Evolutionary conservation across 2,797 vertebrate species (phyloP).

Genomic region (Hyperoplus lanceolatus): DNA sequence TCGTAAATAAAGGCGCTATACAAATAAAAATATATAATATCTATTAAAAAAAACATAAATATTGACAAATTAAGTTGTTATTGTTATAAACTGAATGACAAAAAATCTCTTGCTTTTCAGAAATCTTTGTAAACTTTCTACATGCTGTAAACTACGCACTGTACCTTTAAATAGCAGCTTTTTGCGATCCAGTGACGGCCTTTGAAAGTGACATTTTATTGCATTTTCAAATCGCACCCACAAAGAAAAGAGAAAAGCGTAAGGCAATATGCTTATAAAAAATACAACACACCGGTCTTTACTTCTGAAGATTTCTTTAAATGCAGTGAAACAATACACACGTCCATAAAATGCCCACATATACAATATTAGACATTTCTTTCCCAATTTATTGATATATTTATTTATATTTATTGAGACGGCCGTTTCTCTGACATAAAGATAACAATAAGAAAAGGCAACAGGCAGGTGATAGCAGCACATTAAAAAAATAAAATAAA

Average conservation of each 20-base stretch:
- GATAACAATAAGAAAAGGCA: conserved; percentile 74
- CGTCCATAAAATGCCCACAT: conserved; percentile 54
- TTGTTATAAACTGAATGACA: not conserved
- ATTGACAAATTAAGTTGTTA: not conserved
- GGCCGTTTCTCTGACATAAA: conserved; percentile 49
- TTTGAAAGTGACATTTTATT: conserved; percentile 64
- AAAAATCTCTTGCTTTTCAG: not conserved
- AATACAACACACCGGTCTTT: conserved; percentile 65
- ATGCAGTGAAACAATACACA: conserved; percentile 51
- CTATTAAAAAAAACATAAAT: not conserved
- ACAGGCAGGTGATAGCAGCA: conserved; percentile 84
- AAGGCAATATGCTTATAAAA: conserved; percentile 62
- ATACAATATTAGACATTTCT: conserved; percentile 49
- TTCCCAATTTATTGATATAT: conserved; percentile 44
- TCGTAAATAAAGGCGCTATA: no score
- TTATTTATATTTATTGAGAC: conserved; percentile 6
- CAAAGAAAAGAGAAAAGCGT: conserved; percentile 30
- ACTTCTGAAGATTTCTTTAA: conserved; percentile 37
- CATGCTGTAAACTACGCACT: not conserved
- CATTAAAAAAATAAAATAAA: conserved; percentile 58
- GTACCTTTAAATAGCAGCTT: not conserved
- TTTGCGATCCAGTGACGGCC: not conserved
- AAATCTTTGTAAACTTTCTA: not conserved
- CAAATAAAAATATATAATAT: no score
- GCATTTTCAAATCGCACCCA: conserved; percentile 60